Conservation (phyloP, 2,888 invertebrate species). For the Rambutsinella grinnellia region DNA sequence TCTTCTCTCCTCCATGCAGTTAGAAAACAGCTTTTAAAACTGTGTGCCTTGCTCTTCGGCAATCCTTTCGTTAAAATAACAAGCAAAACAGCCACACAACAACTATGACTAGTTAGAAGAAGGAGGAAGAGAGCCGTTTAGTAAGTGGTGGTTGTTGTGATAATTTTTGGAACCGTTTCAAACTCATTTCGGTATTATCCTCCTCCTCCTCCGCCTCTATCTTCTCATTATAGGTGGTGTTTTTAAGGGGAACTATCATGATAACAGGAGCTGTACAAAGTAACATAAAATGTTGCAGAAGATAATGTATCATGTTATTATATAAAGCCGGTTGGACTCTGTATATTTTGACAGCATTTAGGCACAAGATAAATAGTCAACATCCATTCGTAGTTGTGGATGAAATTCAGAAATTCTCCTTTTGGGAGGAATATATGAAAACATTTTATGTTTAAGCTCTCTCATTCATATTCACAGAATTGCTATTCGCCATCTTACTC, state of each 20-base stretch:
- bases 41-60: too few relatives aligned
- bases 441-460: too few relatives aligned
- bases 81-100: not conserved
- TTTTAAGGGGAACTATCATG: not conserved
- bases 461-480: too few relatives aligned
- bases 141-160: slow-evolving; percentile 1
- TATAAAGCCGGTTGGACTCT: not conserved
- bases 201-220: slow-evolving; percentile 7
- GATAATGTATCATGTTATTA: not conserved
- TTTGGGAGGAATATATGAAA: too few relatives aligned
- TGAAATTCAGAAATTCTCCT: not conserved
- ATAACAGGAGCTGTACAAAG: not conserved
- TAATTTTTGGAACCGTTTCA: slow-evolving; percentile 44
- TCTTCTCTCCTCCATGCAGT: not conserved
- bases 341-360: slow-evolving; percentile 31
- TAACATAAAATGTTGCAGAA: not conserved
- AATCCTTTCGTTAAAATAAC: not conserved
- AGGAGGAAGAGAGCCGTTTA: slow-evolving; percentile 10
- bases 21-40: not conserved
- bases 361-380: not conserved
- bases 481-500: slow-evolving; percentile 2
- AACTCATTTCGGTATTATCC: slow-evolving; percentile 22
- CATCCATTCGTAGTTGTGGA: not conserved
- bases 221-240: not conserved
- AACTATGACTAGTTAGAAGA: not conserved